These are phyloP conservation scores for Drosophila ohnishii DNA, from an alignment of 1,140 invertebrate species.

Conservation along the genomic window DNA sequence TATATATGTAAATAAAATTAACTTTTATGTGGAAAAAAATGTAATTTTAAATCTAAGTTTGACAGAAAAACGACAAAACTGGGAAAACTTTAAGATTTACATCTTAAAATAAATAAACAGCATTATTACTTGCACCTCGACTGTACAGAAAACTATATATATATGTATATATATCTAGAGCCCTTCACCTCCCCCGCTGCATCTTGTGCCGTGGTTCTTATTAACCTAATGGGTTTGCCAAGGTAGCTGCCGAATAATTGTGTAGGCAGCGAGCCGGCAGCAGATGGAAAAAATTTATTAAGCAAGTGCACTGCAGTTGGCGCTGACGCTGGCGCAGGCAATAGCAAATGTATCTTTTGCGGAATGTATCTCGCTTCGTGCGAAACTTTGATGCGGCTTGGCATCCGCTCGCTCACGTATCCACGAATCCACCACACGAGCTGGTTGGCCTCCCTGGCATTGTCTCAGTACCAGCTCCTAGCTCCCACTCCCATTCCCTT, in stretches of 20 bases:
- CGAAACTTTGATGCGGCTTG: slow-evolving; percentile 69
- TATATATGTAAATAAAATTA: no score
- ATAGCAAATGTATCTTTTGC: slow-evolving; percentile 34
- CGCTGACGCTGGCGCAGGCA: slow-evolving; percentile 5
- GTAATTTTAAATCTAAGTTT: not conserved
- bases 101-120: no score
- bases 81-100: no score
- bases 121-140: not conserved
- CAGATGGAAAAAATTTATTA: slow-evolving; percentile 66
- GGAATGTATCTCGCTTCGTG: slow-evolving; percentile 25
- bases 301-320: slow-evolving; percentile 69
- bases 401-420: slow-evolving; percentile 45
- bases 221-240: slow-evolving; percentile 81
- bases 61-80: not conserved
- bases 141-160: not conserved
- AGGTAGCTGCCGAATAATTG: slow-evolving; percentile 62
- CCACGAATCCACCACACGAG: slow-evolving; percentile 35
- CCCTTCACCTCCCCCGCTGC: not conserved
- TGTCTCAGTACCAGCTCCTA: slow-evolving; percentile 48
- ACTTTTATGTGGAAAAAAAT: no score
- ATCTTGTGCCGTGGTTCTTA: slow-evolving; percentile 58
- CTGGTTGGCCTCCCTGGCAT: slow-evolving; percentile 35
- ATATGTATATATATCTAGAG: not conserved
- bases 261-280: slow-evolving; percentile 32
- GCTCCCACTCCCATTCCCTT: not conserved